Base-by-base conservation (phyloP, 2,113 vertebrate genomes). In the Menura novaehollandiae region DNA sequence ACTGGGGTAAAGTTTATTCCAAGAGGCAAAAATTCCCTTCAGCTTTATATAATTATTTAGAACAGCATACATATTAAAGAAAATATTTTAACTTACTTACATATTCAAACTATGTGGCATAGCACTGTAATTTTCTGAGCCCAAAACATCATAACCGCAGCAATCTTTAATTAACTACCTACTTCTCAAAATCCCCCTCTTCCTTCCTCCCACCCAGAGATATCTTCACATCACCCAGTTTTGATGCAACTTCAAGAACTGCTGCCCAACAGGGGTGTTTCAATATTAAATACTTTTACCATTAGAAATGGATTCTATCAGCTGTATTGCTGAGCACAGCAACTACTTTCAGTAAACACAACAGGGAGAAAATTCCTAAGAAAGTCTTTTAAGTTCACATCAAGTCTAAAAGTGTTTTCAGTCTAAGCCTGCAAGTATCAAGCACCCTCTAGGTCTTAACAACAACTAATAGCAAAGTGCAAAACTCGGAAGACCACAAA, bases 11-110 rank as follows among this genome's bases (percentile, higher is more conserved):
- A 95, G 85, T 95, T 94, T 95, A 95, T 66, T 91, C 59, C 83
- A 88, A 78, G 63, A 91, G 75, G 68, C 60, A 96, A 90, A 97
- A 96, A 92, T 23, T 94, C 92, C 85, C 68, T 93, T 93, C 60
- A 83, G 85, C 64, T 94, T 90, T 39, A 91, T n/a, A 32, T 59
- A 90, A 92, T 81, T 63, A 91, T 90, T 95, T 93, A 71, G 63
- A 91, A 77, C 52, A 68, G 63, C 59, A 74, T 46, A 92, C 0
- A 0, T 66, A 91, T 53, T 58, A 86, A 86, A 83, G 67, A 86
- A 95, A 95, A 51, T 69, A 93, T 85, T 88, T 91, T 71, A 83
- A 56, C 51, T 84, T 52, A 90, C 74, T 88, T 83, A 91, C 20
- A 81, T 81, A 91, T 91, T 84, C 80, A 71, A 92, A 86, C 68